Conservation (phyloP, 1,140 invertebrate species). For the Magallana ariakensis region DNA sequence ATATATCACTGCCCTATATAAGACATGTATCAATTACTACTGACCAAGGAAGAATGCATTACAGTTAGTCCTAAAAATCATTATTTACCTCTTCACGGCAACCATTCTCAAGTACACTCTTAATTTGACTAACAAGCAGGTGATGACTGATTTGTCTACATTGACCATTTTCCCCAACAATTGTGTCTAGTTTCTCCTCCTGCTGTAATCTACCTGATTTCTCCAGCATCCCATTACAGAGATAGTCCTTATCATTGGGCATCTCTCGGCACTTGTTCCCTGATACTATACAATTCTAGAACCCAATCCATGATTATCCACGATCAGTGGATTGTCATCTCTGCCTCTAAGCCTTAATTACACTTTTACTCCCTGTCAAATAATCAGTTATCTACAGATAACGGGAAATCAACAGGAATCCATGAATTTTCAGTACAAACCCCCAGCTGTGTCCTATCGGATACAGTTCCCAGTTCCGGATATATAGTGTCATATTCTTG, state of each 20-base stretch:
- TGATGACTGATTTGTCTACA: neutral
- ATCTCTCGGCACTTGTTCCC: neutral
- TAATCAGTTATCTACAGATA: slow-evolving; percentile 30
- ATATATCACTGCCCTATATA: too few relatives aligned
- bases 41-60: too few relatives aligned
- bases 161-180: neutral
- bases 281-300: neutral
- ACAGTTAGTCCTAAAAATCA: too few relatives aligned
- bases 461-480: too few relatives aligned
- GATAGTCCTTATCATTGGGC: neutral
- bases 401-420: neutral
- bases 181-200: neutral
- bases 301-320: neutral
- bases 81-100: too few relatives aligned
- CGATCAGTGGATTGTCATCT: slow-evolving; percentile 33
- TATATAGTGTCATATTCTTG: too few relatives aligned
- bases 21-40: too few relatives aligned
- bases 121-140: neutral
- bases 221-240: neutral
- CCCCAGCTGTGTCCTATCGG: neutral
- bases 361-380: slow-evolving; percentile 31
- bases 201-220: neutral
- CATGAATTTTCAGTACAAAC: neutral
- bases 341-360: slow-evolving; percentile 24
- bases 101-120: neutral